Evolutionary conservation across 2,113 vertebrate species (phyloP).

Genomic region (Orycteropus afer): DNA sequence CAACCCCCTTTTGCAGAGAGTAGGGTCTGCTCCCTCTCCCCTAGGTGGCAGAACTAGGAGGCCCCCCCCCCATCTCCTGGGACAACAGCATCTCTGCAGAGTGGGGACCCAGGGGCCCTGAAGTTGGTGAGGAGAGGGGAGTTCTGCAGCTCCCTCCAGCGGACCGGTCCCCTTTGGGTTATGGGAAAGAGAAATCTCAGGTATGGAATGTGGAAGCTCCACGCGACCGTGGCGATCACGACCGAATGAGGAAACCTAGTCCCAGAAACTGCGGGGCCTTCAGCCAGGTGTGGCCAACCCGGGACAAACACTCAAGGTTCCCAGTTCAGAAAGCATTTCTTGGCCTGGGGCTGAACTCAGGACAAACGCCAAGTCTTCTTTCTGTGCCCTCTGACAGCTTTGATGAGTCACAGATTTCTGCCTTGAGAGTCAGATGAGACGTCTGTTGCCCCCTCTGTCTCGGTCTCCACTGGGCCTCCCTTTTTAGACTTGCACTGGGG

Average conservation of each 20-base stretch:
- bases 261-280: not conserved
- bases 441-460: not conserved
- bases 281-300: not conserved
- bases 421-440: slow-evolving; percentile 27
- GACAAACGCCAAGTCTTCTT: slow-evolving; percentile 39
- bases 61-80: not conserved
- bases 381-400: slow-evolving; percentile 43
- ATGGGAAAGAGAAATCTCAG: not conserved
- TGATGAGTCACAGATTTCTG: slow-evolving; percentile 73
- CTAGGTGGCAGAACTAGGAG: not conserved
- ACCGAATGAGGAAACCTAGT: not conserved
- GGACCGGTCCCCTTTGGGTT: slow-evolving; percentile 10
- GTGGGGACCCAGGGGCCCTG: not conserved
- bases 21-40: not conserved
- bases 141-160: slow-evolving; percentile 52
- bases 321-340: slow-evolving; percentile 39
- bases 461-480: not conserved
- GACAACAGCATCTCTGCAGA: not conserved
- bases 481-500: not conserved
- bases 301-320: not conserved
- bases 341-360: slow-evolving; percentile 52
- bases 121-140: slow-evolving; percentile 14
- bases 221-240: not conserved
- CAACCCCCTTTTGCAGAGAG: not conserved
- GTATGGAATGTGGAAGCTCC: not conserved